These are phyloP conservation scores for Alitta virens DNA, from an alignment of 2,888 invertebrate genomes.

Conservation along the genomic window DNA sequence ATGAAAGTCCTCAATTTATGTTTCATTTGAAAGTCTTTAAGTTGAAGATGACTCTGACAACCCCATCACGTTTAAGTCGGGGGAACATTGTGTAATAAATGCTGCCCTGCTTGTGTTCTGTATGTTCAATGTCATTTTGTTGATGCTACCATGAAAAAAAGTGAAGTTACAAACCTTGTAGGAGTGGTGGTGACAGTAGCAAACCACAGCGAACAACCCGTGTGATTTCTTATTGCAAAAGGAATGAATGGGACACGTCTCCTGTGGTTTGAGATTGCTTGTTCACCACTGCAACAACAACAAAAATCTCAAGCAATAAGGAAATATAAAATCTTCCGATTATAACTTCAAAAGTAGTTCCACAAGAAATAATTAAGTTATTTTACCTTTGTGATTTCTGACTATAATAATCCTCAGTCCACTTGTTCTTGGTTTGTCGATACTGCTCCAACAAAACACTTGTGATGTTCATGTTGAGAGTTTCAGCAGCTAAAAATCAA, in stretches of 20 bases:
- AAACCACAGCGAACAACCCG: slow-evolving; percentile 82
- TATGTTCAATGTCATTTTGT: no score
- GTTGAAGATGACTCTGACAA: no score
- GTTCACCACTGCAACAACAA: neutral
- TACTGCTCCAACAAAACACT: slow-evolving; percentile 81
- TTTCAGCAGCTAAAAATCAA: slow-evolving; percentile 63
- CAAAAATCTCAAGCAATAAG: no score
- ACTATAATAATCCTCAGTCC: slow-evolving; percentile 66
- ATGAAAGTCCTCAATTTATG: no score
- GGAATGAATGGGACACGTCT: slow-evolving; percentile 89
- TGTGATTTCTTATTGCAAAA: slow-evolving; percentile 87
- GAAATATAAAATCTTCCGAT: no score
- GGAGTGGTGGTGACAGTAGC: slow-evolving; percentile 70
- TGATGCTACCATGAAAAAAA: no score
- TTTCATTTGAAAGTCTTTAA: no score
- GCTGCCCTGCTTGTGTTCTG: no score
- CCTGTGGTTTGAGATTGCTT: slow-evolving; percentile 41
- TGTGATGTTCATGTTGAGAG: slow-evolving; percentile 84
- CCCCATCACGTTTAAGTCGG: no score
- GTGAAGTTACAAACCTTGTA: slow-evolving; percentile 38
- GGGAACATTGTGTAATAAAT: no score
- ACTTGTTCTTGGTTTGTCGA: slow-evolving; percentile 70
- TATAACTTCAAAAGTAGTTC: no score
- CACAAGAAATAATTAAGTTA: no score
- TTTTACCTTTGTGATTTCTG: neutral